Base-by-base conservation (phyloP, 2,113 vertebrate species). In the Dromiciops gliroides region DNA sequence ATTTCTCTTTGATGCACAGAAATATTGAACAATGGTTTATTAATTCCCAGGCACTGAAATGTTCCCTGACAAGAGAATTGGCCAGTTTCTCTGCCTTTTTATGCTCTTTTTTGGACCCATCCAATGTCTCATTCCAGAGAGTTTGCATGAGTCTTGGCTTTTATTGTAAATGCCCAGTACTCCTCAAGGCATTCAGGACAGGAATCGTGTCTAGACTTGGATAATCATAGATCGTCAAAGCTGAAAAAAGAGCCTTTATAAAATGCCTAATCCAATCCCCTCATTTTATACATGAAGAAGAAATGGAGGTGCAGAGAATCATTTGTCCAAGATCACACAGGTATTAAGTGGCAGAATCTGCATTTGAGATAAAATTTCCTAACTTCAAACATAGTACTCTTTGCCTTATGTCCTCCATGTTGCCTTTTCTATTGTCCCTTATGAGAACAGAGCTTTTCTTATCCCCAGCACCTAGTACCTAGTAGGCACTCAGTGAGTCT, bases 1-100 rank as follows among this genome's bases (percentile, higher is more conserved):
- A 94, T 90, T 97, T 94, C 60, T 97, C 97, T 92, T 90, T 96
- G 90, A 90, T 49, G 93, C 89, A 90, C 91, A 92, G 50, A 92
- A 96, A 94, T 67, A 92, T 49, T 93, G 51, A 91, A 26, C 92
- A 50, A 60, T 48, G 89, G 97, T 92, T 96, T 96, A 50, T 94
- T 25, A 95, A 26, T 94, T 92, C 90, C 48, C 89, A 92, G 88
- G 92, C 95, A 91, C 56, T 89, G 48, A 89, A 89, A 28, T 47
- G 47, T 28, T 48, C 89, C 24, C 44, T 48, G 28, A 49, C 89
- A 11, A 28, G 31, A 48, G 89, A 89, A 48, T 25, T 50, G 96
- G 49, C 9, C 60, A 37, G 25, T 48, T 91, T 11, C 50, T 90
- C 51, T 19, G 50, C n/a, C 19, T 47, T 23, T 75, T 48, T 25